Conservation (phyloP, 2,113 vertebrate genomes). For the Nesospiza acunhae region DNA sequence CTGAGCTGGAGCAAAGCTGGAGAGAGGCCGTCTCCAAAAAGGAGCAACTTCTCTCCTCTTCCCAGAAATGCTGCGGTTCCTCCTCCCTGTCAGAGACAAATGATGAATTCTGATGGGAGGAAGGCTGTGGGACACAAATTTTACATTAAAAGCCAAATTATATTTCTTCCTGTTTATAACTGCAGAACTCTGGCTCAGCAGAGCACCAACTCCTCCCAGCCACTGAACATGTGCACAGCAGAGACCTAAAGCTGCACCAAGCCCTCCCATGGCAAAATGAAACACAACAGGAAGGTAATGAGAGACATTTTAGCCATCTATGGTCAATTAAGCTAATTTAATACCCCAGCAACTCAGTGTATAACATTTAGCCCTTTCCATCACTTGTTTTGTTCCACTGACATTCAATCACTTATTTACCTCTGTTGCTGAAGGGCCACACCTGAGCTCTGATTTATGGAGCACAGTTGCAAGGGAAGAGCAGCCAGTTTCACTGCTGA, state of each 20-base stretch:
- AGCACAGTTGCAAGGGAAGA: neutral
- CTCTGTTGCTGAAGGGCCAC: constrained; percentile 10
- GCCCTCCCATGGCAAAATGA: neutral
- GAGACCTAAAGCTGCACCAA: neutral
- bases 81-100: neutral
- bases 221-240: neutral
- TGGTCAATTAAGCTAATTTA: constrained; percentile 33
- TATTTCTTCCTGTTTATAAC: constrained; percentile 44
- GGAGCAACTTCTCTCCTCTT: neutral
- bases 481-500: neutral
- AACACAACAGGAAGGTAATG: neutral
- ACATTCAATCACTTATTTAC: constrained; percentile 37
- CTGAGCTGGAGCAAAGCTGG: neutral
- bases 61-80: neutral
- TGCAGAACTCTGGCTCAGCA: neutral
- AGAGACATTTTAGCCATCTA: neutral
- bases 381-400: neutral
- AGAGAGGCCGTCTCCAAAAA: neutral
- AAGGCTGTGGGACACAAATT: neutral
- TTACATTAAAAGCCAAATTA: neutral
- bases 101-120: neutral
- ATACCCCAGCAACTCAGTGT: neutral
- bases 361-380: neutral
- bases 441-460: constrained; percentile 32
- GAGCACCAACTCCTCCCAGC: neutral